These are phyloP conservation scores for Phortica magna DNA, from an alignment of 2,888 invertebrate genomes.

Conservation along the genomic window DNA sequence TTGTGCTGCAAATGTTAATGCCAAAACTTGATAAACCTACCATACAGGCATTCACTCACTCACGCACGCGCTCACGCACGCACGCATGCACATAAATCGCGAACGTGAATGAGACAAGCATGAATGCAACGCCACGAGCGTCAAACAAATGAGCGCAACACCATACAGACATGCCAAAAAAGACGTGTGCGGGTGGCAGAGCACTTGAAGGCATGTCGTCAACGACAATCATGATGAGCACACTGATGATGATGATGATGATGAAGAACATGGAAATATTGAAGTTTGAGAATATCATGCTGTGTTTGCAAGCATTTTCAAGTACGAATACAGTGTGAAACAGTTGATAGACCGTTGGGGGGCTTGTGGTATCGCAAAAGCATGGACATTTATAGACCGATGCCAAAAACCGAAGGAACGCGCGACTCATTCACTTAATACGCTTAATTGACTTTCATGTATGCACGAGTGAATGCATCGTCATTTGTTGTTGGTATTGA, in stretches of 20 bases:
- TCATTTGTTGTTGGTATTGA: conserved; percentile 51
- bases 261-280: background rate
- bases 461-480: conserved; percentile 69
- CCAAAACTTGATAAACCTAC: background rate
- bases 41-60: no score
- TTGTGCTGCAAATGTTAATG: background rate
- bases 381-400: background rate
- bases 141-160: conserved; percentile 29
- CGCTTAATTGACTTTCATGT: conserved; percentile 76
- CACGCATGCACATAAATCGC: conserved; percentile 19
- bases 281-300: background rate
- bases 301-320: background rate
- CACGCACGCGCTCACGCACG: background rate
- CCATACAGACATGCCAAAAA: conserved; percentile 4
- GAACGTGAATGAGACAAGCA: conserved; percentile 8
- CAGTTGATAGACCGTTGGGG: background rate
- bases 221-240: background rate
- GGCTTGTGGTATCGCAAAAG: background rate
- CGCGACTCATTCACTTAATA: conserved; percentile 64
- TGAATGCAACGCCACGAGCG: conserved; percentile 30
- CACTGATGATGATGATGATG: background rate
- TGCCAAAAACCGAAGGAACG: conserved; percentile 42
- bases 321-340: background rate
- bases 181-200: background rate
- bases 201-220: background rate